Evolutionary conservation across 2,888 invertebrate species (phyloP), one percentile per base, ranked within the genome.

Genomic region (Ornithoptera alexandrae): DNA sequence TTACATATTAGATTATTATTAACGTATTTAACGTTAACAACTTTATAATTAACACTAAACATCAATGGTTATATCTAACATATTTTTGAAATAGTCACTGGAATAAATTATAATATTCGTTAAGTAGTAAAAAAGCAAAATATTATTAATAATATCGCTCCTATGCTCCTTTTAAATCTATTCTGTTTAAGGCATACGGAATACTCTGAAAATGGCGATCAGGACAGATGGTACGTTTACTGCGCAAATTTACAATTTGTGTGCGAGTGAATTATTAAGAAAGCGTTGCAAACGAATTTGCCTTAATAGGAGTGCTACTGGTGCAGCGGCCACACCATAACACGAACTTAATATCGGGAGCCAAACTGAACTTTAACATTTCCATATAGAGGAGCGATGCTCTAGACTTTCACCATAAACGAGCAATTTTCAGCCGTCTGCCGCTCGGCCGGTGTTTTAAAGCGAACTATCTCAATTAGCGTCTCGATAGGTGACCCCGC

Each of bases 381-480:
- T 90, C 87, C 84, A 84, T 86, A 86, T 85, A 85, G 85, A 84
- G 87, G 83, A 76, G 76, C 80, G 84, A 86, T 85, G 84, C 79
- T 81, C 83, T 79, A 77, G 84, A 90, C 92, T 91, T 92, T 92
- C 92, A 88, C 91, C 89, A 83, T 92, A 92, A 91, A 87, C 87
- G 91, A 86, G 86, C 83, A 83, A 90, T 92, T 91, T 90, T 85
- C 87, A 84, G 86, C 87, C 84, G 85, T 84, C 89, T 85, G 85
- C 82, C 84, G 84, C 86, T 85, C 84, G 86, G 85, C 86, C 89
- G 88, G 86, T 86, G 85, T 87, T 87, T 87, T 81, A 84, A 82
- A 83, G 86, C 88, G 89, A 90, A 90, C 91, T 88, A 89, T 90
- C 92, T 91, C 92, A 92, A 91, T 92, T 92, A 92, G 91, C 85